Base-by-base conservation (phyloP, 2,113 vertebrate species). In the Patagioenas fasciata region DNA sequence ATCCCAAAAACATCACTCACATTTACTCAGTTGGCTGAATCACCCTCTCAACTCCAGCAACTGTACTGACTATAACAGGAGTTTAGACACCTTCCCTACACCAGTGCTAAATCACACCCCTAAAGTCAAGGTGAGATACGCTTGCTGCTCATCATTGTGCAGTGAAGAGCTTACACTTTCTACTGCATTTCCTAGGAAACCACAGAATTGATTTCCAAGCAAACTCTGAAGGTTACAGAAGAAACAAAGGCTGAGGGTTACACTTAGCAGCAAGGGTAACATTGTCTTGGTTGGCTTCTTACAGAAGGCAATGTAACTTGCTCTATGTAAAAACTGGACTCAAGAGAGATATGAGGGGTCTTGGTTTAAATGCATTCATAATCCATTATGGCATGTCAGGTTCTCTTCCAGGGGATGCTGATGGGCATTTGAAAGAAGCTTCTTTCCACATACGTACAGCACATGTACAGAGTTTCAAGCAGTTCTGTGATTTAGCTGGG, bases 341-440 rank as follows among this genome's bases (percentile, higher is more conserved):
- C 13, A 19, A 60, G 62, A 57, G 12, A 31, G 4, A 31, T 24
- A 26, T 3, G 13, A 70, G 14, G 13, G 5, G 25, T 56, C 57
- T 71, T 67, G n/a, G 5, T 14, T 65, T 24, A 88, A 92, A 80
- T 7, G 17, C 34, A 69, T 32, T 44, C 34, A 42, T 11, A 61
- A 17, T 53, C 47, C 36, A 32, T 19, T 73, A 29, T 1, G 0
- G 0, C 13, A 1, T 17, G 65, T 31, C 31, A 53, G 20, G 10
- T 44, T 69, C 57, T 80, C 53, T 75, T 80, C 21, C 44, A 60
- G 34, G 51, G 16, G 25, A 67, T 60, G 36, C 4, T 19, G n/a
- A 72, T 7, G 31, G 60, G 11, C 29, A 50, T 81, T 70, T 54
- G 47, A 89, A 73, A 80, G 60, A 31, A 31, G 67, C 9, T 81